phyloP scores from a whole-genome alignment of 2,888 invertebrate species.

The Acanthococcus lagerstroemiae region DNA sequence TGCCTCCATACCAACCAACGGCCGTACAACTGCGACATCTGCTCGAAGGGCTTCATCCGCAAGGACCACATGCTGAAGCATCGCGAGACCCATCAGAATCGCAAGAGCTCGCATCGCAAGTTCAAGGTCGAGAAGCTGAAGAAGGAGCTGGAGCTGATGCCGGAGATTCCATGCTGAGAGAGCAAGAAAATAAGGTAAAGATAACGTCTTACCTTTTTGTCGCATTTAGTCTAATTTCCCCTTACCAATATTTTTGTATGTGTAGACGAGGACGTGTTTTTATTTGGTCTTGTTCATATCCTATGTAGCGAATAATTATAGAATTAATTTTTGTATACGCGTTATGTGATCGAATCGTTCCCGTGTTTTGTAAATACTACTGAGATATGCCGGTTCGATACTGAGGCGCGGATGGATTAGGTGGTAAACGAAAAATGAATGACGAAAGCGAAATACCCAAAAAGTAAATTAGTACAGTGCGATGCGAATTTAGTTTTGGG shows the following conservation, averaged over 20 bases:
- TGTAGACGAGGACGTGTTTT: no score
- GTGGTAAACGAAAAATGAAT: no score
- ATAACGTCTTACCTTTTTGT: not conserved
- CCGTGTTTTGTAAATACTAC: no score
- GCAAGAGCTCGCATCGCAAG: conserved; percentile 9
- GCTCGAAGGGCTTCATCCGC: conserved; percentile 78
- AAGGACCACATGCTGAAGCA: conserved; percentile 88
- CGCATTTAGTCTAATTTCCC: not conserved
- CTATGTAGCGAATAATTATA: no score
- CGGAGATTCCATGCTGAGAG: not conserved
- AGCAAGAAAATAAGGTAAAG: not conserved
- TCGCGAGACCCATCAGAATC: conserved; percentile 59
- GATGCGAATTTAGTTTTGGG: no score
- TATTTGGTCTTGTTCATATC: no score
- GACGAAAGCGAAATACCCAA: no score
- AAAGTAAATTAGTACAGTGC: no score
- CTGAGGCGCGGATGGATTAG: no score
- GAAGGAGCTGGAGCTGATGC: conserved; percentile 4
- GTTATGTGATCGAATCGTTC: no score
- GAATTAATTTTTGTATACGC: no score
- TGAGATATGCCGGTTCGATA: no score
- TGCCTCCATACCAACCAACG: conserved; percentile 78
- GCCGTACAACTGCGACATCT: conserved; percentile 68
- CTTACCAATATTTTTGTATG: not conserved
- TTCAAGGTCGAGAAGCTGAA: not conserved